Base-by-base conservation (phyloP, 2,888 invertebrate genomes). In the Orchestes rusci region DNA sequence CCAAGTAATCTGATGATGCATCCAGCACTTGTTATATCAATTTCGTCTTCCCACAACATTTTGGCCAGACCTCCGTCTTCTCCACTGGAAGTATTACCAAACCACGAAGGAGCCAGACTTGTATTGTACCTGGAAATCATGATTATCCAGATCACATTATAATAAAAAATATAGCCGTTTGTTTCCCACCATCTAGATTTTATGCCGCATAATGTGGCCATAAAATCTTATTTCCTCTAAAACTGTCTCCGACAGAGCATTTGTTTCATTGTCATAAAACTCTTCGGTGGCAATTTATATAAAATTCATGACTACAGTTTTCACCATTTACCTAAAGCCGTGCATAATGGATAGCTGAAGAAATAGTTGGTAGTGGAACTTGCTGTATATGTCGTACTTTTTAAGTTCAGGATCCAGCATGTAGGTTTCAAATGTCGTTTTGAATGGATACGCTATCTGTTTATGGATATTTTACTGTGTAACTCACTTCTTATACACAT, bases 311-410 rank as follows among this genome's bases (percentile, higher is more conserved):
- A n/a, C n/a, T n/a, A n/a, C n/a, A n/a, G n/a, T n/a, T n/a, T n/a
- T n/a, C n/a, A n/a, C n/a, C n/a, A 36, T 16, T 54, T 57, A 61
- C 63, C 48, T 52, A 45, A 63, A 63, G 33, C 58, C 53, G 31
- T 63, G 61, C 4, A 59, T 56, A 4, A 58, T 53, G 31, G 52
- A 43, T 2, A 61, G 52, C n/a, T 52, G 37, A n/a, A 58, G 37
- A 38, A 62, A 59, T 28, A 60, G 17, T 27, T 58, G 53, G 44
- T 57, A 59, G 32, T 58, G 53, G 35, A 58, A 60, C 49, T 59
- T 61, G 35, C 56, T 53, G 41, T 58, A 49, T 40, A 57, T 53
- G 42, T 58, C 52, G 28, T 45, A 28, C 28, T 52, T 39, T 37
- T 39, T 54, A 15, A 55, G 36, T 33, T 50, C 51, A 16, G 50